A percentile compares a stretch with the other conserved stretches of the same genome.
phyloP scores from a whole-genome alignment of 2,113 vertebrate species.

The Sula dactylatra region DNA sequence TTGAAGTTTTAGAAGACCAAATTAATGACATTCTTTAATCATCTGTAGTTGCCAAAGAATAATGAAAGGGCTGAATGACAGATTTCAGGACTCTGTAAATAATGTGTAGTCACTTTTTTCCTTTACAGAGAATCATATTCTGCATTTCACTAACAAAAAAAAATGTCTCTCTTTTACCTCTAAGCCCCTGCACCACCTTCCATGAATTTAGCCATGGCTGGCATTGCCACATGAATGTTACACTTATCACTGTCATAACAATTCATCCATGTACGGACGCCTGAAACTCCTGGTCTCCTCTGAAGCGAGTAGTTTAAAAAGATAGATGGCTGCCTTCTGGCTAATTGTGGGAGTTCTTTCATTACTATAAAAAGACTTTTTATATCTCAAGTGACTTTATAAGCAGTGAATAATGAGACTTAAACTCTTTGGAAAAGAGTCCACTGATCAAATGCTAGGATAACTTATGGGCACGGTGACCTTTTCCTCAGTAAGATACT shows the following conservation, averaged over 20 bases:
- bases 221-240: neutral
- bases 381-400: constrained; percentile 75
- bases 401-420: constrained; percentile 76
- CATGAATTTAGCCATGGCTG: neutral
- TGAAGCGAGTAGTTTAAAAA: constrained; percentile 68
- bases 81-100: neutral
- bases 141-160: neutral
- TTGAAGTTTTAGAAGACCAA: constrained; percentile 3
- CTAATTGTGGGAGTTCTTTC: constrained; percentile 77
- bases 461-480: constrained; percentile 70
- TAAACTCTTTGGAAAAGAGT: constrained; percentile 63
- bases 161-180: neutral
- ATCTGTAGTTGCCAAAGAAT: constrained; percentile 8
- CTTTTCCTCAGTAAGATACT: constrained; percentile 70
- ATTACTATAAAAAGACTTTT: constrained; percentile 74
- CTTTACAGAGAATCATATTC: neutral
- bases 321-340: constrained; percentile 79
- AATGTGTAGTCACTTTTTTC: neutral
- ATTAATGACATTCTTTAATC: constrained; percentile 6
- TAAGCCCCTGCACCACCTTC: neutral
- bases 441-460: constrained; percentile 69
- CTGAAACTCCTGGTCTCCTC: constrained; percentile 60
- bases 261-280: constrained; percentile 45
- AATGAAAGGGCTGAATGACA: neutral
- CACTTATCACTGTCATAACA: constrained; percentile 75